A percentile compares a stretch with the other conserved stretches of the same genome.
phyloP scores from a whole-genome alignment of 2,797 vertebrate species.

The Neoniphon sammara region DNA sequence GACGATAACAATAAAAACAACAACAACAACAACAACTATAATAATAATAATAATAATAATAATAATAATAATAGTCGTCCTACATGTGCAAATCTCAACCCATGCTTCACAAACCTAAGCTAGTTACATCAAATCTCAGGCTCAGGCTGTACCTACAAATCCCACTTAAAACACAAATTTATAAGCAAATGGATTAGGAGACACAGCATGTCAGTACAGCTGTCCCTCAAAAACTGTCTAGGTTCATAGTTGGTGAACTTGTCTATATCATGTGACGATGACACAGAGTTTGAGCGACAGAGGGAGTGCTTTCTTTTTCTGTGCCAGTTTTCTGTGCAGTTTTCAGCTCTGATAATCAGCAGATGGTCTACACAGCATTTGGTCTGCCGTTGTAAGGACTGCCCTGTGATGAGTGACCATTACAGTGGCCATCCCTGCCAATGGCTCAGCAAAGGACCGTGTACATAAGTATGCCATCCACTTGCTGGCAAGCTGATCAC shows the following conservation, averaged over 20 bases:
- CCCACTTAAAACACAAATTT: background rate
- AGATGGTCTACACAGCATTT: constrained; percentile 73
- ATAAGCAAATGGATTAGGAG: background rate
- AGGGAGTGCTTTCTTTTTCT: background rate
- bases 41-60: too few species aligned
- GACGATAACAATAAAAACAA: too few species aligned
- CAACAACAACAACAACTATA: too few species aligned
- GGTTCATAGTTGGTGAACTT: background rate
- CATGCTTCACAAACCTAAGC: too few species aligned
- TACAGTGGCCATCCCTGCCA: constrained; percentile 33
- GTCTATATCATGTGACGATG: constrained; percentile 17
- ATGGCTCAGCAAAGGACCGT: constrained; percentile 44
- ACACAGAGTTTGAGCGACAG: constrained; percentile 51
- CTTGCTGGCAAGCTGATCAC: constrained; percentile 32
- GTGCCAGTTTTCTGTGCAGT: constrained; percentile 37
- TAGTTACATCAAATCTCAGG: background rate
- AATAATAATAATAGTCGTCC: too few species aligned
- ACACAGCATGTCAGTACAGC: background rate
- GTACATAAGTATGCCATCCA: constrained; percentile 24
- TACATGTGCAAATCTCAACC: too few species aligned
- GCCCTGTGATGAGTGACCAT: constrained; percentile 60
- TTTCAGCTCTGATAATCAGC: constrained; percentile 29
- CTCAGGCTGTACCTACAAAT: background rate
- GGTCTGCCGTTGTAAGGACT: constrained; percentile 55
- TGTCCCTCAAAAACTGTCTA: background rate